Percentiles rank a stretch among this genome's conserved stretches.
These are phyloP conservation scores for Elephantulus edwardii DNA, from an alignment of 2,113 vertebrate genomes.

Conservation along the genomic window DNA sequence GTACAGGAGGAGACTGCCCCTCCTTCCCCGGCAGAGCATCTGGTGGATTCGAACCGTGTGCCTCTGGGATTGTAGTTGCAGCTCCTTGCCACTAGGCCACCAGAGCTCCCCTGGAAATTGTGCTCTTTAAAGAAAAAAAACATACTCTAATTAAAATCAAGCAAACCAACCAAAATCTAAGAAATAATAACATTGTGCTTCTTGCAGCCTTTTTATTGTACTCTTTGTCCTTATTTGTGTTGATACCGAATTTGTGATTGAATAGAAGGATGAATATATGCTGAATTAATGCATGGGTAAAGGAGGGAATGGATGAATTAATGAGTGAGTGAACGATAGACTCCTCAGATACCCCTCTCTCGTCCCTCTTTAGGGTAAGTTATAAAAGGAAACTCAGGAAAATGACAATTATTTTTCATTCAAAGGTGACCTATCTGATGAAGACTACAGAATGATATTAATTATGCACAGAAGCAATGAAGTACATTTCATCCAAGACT, in stretches of 20 bases:
- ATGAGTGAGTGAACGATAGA: not conserved
- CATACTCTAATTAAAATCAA: too few relatives aligned
- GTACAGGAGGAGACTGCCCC: too few relatives aligned
- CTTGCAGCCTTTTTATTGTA: not conserved
- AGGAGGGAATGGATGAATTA: not conserved
- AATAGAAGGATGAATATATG: not conserved
- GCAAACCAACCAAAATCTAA: too few relatives aligned
- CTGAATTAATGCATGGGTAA: not conserved
- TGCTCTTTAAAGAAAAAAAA: too few relatives aligned
- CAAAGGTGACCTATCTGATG: conserved; percentile 68
- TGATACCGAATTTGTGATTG: not conserved
- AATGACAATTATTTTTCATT: conserved; percentile 51
- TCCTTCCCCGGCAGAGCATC: too few relatives aligned
- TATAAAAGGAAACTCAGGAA: conserved; percentile 40
- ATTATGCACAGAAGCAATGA: conserved; percentile 68
- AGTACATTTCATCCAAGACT: conserved; percentile 69
- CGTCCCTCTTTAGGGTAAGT: not conserved
- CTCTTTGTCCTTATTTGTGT: not conserved
- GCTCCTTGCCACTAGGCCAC: too few relatives aligned
- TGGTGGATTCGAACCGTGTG: too few relatives aligned
- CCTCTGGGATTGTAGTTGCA: too few relatives aligned
- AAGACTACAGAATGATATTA: conserved; percentile 72
- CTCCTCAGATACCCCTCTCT: not conserved
- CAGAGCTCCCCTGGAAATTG: too few relatives aligned
- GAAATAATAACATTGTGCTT: not conserved